Evolutionary conservation across 2,888 invertebrate species (phyloP), one percentile per base, ranked within the genome.

Genomic region (Pristionchus arcanus): DNA sequence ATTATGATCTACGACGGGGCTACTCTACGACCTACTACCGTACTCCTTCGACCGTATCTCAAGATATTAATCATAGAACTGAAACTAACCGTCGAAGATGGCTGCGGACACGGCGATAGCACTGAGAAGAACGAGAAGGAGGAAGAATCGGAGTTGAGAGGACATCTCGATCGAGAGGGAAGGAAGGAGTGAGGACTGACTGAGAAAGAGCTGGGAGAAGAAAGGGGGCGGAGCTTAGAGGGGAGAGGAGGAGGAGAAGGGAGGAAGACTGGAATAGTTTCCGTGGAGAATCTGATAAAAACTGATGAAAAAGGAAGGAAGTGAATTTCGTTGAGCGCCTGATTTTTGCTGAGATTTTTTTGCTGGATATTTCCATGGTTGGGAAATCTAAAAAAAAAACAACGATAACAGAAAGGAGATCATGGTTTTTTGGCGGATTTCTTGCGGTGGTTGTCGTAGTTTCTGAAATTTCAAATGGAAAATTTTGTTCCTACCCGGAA

Each of bases 201-300:
- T 55, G 49, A 81, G 49, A 15, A 16, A 2, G 34, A 25, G 89
- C 89, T 37, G 88, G 86, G 77, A 89, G 77, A 89, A 74, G 84
- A 91, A 71, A 53, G 90, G 81, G n/a, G 89, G n/a, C 90, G 90
- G 55, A 89, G 89, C 49, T 28, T n/a, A 42, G 49, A 81, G 81
- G 34, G 25, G 63, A 9, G 37, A 74, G 74, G 37, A 74, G 31
- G 31, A 25, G 74, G 25, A 90, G 86, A 81, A 81, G 86, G 63
- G 71, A 90, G 88, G 85, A 90, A 88, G 87, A 90, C 89, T 77
- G 90, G 89, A 84, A 90, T 90, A 66, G 49, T 90, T 90, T 68
- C 42, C 15, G 16, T 25, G 74, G 74, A 25, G 37, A 37, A 37
- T 74, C 0, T 42, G 37, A 74, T 74, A 37, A 74, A 16, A 68